Base-by-base conservation (phyloP, 2,888 invertebrate genomes). In the Mimas tiliae region DNA sequence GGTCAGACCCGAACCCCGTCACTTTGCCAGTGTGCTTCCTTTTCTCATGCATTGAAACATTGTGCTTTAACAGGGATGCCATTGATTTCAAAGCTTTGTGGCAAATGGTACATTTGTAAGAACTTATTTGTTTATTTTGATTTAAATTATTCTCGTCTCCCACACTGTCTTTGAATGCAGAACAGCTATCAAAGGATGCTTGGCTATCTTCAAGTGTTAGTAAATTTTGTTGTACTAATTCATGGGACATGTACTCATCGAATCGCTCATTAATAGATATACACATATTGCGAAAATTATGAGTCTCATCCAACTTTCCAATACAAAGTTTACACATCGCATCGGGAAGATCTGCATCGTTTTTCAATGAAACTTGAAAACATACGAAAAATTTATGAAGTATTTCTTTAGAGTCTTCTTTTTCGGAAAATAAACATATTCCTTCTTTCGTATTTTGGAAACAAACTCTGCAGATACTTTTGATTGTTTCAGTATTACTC, bases 11-110 rank as follows among this genome's bases (percentile, higher is more conserved):
- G 81, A 78, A 88, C 3, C 93, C 94, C 51, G 88, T 87, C 0
- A 93, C 87, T 72, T 77, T 87, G 3, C 91, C 91, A 38, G 80
- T 68, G 72, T 87, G 85, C 68, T 85, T 87, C 64, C 87, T 85
- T 66, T 87, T 88, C 69, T 88, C 79, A 71, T 94, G 93, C 89
- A 91, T 90, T 53, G 80, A 80, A 48, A 84, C 73, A 70, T 81
- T 83, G 69, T 94, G 94, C 68, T 84, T 91, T 6, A 75, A 63
- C 21, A 94, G 77, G 21, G 91, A 88, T 63, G 73, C 68, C 68
- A 80, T 82, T 38, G 86, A 82, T 72, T 88, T 91, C 9, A 91
- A 77, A 45, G 81, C 70, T 76, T 90, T 91, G 48, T 82, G 76
- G 72, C 91, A 91, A 16, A 82, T 68, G 51, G 73, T 71, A 74